Conservation (phyloP, 2,113 vertebrate genomes). For the Cardinalis cardinalis region DNA sequence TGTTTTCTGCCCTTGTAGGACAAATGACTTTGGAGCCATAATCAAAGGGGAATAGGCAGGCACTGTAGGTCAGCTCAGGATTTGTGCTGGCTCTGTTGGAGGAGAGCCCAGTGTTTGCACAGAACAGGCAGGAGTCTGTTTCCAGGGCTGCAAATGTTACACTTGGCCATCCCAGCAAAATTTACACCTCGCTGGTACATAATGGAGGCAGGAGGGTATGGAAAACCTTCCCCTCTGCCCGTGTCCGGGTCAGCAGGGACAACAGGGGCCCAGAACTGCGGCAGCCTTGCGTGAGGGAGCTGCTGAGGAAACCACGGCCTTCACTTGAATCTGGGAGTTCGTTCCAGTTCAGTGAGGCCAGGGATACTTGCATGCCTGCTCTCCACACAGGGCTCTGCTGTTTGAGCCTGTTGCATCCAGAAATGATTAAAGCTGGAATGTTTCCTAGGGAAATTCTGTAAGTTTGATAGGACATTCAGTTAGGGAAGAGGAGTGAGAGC, state of each 20-base stretch:
- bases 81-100: neutral
- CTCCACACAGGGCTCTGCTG: neutral
- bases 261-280: neutral
- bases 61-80: neutral
- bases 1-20: conserved; percentile 20
- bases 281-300: neutral
- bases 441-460: neutral
- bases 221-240: neutral
- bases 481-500: neutral
- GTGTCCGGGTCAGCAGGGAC: neutral
- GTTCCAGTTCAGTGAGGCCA: neutral
- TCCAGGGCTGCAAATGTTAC: neutral
- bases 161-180: neutral
- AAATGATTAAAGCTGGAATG: neutral
- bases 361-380: neutral
- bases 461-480: neutral
- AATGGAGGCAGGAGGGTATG: neutral
- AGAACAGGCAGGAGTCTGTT: conserved; percentile 2
- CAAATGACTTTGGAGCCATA: neutral
- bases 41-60: neutral
- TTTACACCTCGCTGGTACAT: neutral
- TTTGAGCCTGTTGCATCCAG: neutral
- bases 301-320: neutral
- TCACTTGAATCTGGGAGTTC: neutral
- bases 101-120: neutral